phyloP scores from a whole-genome alignment of 2,797 vertebrate species.

The Mormyrus hasselquistii region DNA sequence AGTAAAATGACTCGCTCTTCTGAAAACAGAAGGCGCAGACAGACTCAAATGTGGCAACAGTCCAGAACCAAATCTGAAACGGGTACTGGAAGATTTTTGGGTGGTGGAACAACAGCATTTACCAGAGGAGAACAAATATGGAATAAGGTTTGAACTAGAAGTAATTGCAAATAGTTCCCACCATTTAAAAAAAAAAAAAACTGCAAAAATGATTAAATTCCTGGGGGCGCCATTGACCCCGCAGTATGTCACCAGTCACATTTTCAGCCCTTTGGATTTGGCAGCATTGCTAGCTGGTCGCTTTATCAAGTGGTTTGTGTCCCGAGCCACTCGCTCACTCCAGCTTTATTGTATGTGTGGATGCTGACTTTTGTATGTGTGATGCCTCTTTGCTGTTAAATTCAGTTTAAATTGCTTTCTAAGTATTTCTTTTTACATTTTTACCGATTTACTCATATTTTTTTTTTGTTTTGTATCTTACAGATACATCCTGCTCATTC shows the following conservation, averaged over 20 bases:
- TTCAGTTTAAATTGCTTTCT: background rate
- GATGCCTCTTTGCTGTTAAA: background rate
- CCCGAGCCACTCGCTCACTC: background rate
- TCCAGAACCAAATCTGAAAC: background rate
- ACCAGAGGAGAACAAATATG: background rate
- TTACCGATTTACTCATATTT: background rate
- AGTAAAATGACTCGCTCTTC: background rate
- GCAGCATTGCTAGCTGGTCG: background rate
- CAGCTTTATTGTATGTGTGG: background rate
- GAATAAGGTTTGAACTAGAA: background rate
- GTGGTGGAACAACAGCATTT: background rate
- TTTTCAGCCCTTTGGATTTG: background rate
- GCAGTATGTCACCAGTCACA: background rate
- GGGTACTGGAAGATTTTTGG: background rate
- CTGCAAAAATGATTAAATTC: background rate
- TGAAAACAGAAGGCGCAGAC: background rate
- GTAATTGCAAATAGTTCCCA: background rate
- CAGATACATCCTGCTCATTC: background rate
- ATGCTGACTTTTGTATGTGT: background rate
- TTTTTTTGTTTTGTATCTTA: background rate
- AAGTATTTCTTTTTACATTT: background rate
- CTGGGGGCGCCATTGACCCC: background rate
- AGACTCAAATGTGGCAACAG: background rate
- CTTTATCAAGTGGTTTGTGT: background rate
- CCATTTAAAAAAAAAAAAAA: background rate